These are phyloP conservation scores for Gandaritis pyraliata DNA, from an alignment of 2,888 invertebrate species.

Conservation along the genomic window DNA sequence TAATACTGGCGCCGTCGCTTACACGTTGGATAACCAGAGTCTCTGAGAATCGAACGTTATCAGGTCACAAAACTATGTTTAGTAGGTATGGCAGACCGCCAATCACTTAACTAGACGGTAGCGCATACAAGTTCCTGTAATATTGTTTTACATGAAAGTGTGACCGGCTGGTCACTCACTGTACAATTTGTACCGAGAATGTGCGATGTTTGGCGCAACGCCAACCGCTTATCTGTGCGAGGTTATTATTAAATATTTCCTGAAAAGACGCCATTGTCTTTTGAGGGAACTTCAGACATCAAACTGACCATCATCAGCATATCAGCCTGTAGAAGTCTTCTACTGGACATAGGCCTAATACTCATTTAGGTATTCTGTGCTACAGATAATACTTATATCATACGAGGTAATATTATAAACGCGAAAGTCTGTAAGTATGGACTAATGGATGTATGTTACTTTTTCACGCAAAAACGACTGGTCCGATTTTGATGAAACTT, in stretches of 20 bases:
- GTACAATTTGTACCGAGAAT: not conserved
- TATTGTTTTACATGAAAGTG: no score
- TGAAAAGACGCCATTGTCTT: constrained; percentile 8
- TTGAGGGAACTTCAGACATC: not conserved
- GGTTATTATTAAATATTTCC: constrained; percentile 7
- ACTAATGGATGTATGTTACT: no score
- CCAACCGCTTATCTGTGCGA: constrained; percentile 11
- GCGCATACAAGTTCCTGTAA: no score
- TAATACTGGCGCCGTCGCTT: not conserved
- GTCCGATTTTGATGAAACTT: no score
- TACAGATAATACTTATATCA: no score
- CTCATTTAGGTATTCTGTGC: no score
- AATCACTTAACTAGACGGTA: constrained; percentile 39
- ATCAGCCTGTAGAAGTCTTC: not conserved
- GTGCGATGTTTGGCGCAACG: constrained; percentile 8
- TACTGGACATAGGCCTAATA: not conserved
- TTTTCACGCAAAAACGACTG: no score
- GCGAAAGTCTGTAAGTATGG: no score
- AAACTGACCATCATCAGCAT: not conserved
- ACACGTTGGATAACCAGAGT: not conserved
- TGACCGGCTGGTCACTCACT: no score
- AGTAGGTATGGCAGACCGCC: constrained; percentile 48
- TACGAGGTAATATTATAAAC: no score
- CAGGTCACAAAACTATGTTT: constrained; percentile 2
- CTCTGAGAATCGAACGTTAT: not conserved